Evolutionary conservation across 2,888 invertebrate species (phyloP).

Genomic region (Cephus runcator): DNA sequence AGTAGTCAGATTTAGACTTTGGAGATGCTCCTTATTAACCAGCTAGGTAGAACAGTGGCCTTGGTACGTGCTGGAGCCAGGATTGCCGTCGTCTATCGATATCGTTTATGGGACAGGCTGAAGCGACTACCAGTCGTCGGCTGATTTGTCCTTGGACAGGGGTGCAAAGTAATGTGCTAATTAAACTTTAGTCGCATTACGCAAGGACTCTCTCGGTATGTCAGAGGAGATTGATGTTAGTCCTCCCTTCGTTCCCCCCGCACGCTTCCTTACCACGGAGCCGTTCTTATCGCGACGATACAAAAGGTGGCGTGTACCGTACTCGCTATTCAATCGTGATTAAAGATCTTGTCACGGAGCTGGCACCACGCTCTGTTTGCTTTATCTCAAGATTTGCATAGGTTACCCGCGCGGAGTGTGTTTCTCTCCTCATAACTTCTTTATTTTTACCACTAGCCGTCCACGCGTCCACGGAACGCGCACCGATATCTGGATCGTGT

Average conservation of each 20-base stretch:
- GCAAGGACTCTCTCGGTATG: constrained; percentile 28
- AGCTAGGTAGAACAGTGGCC: too few relatives aligned
- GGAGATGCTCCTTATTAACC: background rate
- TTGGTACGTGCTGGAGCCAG: background rate
- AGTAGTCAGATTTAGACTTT: background rate
- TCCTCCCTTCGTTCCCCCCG: constrained; percentile 9
- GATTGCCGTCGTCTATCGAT: background rate
- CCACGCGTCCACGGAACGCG: constrained; percentile 9
- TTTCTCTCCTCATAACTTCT: constrained; percentile 37
- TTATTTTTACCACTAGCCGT: constrained; percentile 35
- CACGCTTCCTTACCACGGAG: constrained; percentile 24
- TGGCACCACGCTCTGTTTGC: constrained; percentile 24
- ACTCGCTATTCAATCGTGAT: constrained; percentile 55
- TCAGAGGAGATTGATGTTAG: constrained; percentile 20
- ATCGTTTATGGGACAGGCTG: constrained; percentile 21
- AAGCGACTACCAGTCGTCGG: background rate
- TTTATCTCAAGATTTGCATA: constrained; percentile 11
- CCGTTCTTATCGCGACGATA: constrained; percentile 51
- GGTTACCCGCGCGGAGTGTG: constrained; percentile 21
- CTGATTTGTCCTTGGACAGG: constrained; percentile 49
- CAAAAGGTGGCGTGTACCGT: constrained; percentile 56
- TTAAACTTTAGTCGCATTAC: constrained; percentile 63
- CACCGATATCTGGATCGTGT: constrained; percentile 44
- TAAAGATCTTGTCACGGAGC: constrained; percentile 62
- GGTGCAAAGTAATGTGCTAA: constrained; percentile 57